These are phyloP conservation scores for Cyanoderma ruficeps DNA, from an alignment of 2,113 vertebrate genomes.

Conservation along the genomic window DNA sequence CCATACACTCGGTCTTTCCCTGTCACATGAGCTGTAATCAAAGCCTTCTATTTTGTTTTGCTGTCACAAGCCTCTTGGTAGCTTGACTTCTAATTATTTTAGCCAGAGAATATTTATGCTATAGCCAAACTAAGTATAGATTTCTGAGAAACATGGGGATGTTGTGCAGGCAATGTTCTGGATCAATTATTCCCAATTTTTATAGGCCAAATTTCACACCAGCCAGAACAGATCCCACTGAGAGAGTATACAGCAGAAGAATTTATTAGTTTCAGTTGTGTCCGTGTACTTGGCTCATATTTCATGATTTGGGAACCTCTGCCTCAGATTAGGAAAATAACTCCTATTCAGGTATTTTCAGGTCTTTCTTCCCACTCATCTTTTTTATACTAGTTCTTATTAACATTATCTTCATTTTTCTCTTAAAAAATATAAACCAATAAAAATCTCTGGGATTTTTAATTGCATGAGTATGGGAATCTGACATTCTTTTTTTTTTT, in stretches of 20 bases:
- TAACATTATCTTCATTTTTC: background rate
- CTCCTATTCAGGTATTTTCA: background rate
- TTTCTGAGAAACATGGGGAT: background rate
- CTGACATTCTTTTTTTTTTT: background rate
- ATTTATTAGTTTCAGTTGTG: background rate
- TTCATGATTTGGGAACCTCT: background rate
- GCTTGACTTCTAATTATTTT: background rate
- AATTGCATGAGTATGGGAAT: background rate
- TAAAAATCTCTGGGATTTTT: background rate
- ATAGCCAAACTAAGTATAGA: background rate
- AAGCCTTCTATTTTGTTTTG: background rate
- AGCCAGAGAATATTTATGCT: background rate
- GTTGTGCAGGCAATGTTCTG: background rate
- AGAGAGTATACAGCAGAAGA: background rate
- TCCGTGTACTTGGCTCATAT: background rate
- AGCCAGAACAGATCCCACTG: background rate
- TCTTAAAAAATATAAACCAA: background rate
- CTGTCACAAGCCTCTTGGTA: background rate
- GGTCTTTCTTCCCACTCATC: fast-evolving
- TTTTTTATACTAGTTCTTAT: background rate
- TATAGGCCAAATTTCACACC: background rate
- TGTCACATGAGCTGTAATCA: background rate
- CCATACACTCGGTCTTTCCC: background rate
- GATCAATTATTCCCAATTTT: background rate
- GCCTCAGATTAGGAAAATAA: background rate